Evolutionary conservation across 2,888 invertebrate genomes (phyloP).

Genomic region (Diplolepis rosae): DNA sequence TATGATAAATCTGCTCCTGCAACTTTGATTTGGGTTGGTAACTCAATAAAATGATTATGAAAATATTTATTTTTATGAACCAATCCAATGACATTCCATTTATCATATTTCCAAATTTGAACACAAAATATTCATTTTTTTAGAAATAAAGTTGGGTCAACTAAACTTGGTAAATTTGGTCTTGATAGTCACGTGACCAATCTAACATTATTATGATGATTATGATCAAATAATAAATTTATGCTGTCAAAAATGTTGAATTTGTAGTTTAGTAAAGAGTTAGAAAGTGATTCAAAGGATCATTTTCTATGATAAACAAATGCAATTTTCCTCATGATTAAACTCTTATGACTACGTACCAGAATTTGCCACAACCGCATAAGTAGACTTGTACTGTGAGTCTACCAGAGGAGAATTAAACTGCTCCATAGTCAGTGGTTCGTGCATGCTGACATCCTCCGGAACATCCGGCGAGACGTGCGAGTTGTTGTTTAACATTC

Average conservation of each 20-base stretch:
- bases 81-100: too few species aligned
- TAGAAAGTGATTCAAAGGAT: neutral
- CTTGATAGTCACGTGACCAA: too few species aligned
- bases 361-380: constrained; percentile 73
- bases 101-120: neutral
- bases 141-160: too few species aligned
- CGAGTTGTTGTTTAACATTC: constrained; percentile 67
- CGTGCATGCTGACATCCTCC: constrained; percentile 69
- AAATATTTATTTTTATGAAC: too few species aligned
- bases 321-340: constrained; percentile 19
- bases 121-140: too few species aligned
- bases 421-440: constrained; percentile 74
- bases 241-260: too few species aligned
- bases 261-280: neutral
- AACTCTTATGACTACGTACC: constrained; percentile 52
- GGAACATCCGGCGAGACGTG: constrained; percentile 65
- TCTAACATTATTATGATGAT: too few species aligned
- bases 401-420: constrained; percentile 76
- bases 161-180: too few species aligned
- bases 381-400: constrained; percentile 75
- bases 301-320: constrained; percentile 15
- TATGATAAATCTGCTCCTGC: too few species aligned
- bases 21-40: too few species aligned
- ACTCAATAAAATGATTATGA: too few species aligned
- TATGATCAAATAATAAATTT: too few species aligned